A percentile compares a stretch with the other conserved stretches of the same genome.
Conservation (phyloP, 2,888 invertebrate genomes). For the Ennomos quercinarius region DNA sequence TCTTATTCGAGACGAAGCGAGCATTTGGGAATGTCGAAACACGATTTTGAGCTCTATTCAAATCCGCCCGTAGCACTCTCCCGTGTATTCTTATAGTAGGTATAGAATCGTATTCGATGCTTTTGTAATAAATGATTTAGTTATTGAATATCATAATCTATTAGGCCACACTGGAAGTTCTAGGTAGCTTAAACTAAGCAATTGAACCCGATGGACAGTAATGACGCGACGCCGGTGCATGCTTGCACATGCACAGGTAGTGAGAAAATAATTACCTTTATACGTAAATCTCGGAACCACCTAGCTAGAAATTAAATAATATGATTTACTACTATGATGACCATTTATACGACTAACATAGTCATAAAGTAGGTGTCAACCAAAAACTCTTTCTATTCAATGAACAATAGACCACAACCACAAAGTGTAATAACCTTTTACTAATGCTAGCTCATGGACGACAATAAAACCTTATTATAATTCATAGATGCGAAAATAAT, state of each 20-base stretch:
- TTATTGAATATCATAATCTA: too few species aligned
- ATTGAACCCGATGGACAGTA: too few species aligned
- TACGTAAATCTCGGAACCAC: too few species aligned
- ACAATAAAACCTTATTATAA: conserved; percentile 51
- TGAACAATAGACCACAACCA: conserved; percentile 7
- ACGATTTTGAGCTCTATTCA: conserved; percentile 52
- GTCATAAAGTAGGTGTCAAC: neutral
- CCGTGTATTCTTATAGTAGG: neutral
- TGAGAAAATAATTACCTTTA: too few species aligned
- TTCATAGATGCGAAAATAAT: conserved; percentile 68
- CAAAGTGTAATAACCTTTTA: conserved; percentile 31
- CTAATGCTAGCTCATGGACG: conserved; percentile 26
- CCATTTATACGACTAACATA: too few species aligned
- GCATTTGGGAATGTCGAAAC: conserved; percentile 66
- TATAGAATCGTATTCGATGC: neutral
- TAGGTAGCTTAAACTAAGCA: too few species aligned
- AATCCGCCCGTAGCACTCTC: neutral
- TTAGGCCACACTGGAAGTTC: too few species aligned
- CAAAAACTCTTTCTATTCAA: neutral
- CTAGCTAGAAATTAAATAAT: too few species aligned
- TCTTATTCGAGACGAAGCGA: conserved; percentile 57
- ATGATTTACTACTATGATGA: too few species aligned
- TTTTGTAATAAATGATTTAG: neutral
- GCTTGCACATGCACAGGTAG: too few species aligned
- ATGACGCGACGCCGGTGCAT: too few species aligned